Base-by-base conservation (phyloP, 2,113 vertebrate genomes). In the Pygoscelis antarcticus region DNA sequence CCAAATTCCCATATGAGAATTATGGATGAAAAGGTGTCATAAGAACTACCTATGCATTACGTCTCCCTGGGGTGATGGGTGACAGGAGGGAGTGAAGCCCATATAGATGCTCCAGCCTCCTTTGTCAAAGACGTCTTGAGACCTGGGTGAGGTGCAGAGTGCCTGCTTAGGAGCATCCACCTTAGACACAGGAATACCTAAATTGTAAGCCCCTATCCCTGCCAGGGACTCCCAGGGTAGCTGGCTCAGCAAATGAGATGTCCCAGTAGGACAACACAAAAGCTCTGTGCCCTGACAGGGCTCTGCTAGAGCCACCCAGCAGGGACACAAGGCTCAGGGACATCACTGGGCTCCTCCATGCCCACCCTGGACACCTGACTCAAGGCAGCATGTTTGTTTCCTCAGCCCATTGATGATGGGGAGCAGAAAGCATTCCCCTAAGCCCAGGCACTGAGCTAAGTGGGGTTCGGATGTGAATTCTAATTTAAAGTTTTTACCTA, bases 341-440 rank as follows among this genome's bases (percentile, higher is more conserved):
- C 6, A 4, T n/a, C 55, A 22, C 32, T 25, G 26, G 34, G 13
- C 25, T 12, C 10, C 26, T 77, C 34, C 14, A 4, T 21, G 17
- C 44, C 47, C 57, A 47, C 20, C 29, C 38, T 52, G 16, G 40
- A 23, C 25, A 55, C 9, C 9, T 34, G 60, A 34, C 14, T 66
- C 17, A 20, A 44, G 26, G 9, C 10, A 74, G 10, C 1, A 1
- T 17, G 29, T 58, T 85, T 83, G 4, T 51, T 89, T 83, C 64
- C 60, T 75, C 29, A n/a, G 0, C 23, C 26, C 8, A 15, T 23
- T 0, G 1, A 23, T 0, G 1, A 15, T 1, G 7, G 20, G 40
- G 29, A 75, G 20, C 0, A 2, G 22, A 81, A 75, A 75, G 17
- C 30, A 42, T 15, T 62, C 25, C 51, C 34, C 51, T 60, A 12